Percentiles rank a stretch among this genome's conserved stretches.
phyloP scores from a whole-genome alignment of 2,888 invertebrate genomes.

The Oxytorus armatus region DNA sequence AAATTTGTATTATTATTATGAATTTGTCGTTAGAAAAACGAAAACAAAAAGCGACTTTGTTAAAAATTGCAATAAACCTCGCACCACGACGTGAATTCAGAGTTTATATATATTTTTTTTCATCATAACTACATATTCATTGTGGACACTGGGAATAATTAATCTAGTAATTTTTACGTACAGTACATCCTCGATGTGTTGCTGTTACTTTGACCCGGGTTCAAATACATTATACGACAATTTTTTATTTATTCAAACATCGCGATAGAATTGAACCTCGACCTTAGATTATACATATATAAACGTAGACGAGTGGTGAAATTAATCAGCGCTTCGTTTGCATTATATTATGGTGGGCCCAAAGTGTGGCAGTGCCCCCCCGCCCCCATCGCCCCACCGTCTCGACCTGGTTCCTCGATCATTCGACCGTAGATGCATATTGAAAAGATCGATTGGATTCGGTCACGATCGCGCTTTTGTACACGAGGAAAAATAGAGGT shows the following conservation, averaged over 20 bases:
- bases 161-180: too few species aligned
- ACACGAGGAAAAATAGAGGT: background rate
- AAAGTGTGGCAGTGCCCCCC: slow-evolving; percentile 17
- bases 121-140: too few species aligned
- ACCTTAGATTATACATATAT: background rate
- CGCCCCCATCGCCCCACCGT: too few species aligned
- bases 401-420: slow-evolving; percentile 42
- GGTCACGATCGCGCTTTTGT: slow-evolving; percentile 50
- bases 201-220: slow-evolving; percentile 31
- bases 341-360: slow-evolving; percentile 27
- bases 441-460: slow-evolving; percentile 53
- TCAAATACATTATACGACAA: slow-evolving; percentile 31
- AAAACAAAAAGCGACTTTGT: too few species aligned
- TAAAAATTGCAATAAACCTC: too few species aligned
- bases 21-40: too few species aligned
- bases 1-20: too few species aligned
- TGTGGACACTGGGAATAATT: too few species aligned
- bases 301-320: background rate
- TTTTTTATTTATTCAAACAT: slow-evolving; percentile 29
- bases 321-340: slow-evolving; percentile 22
- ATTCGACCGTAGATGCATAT: slow-evolving; percentile 31
- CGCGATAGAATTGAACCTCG: slow-evolving; percentile 17
- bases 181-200: background rate
- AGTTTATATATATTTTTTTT: too few species aligned
- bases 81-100: too few species aligned